A percentile compares a stretch with the other conserved stretches of the same genome.
Evolutionary conservation across 1,140 invertebrate genomes (phyloP).

Genomic region (Dysdera silvatica): DNA sequence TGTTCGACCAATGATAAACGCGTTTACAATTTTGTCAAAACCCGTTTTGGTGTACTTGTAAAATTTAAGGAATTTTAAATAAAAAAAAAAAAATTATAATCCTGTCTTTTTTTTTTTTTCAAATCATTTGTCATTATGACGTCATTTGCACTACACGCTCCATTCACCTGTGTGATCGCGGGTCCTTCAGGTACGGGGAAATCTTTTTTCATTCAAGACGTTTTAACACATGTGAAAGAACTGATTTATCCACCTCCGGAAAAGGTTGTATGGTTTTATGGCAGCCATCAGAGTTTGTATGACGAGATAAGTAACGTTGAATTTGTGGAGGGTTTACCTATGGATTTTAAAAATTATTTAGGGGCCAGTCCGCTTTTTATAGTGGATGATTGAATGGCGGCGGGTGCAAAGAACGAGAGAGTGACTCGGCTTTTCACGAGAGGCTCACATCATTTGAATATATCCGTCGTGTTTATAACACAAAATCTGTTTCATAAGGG

Average conservation of each 20-base stretch:
- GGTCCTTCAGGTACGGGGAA: background rate
- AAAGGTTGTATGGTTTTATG: background rate
- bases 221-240: background rate
- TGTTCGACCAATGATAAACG: no score
- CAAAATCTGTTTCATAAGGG: conserved; percentile 45
- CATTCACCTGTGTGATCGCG: background rate
- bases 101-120: no score
- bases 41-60: no score
- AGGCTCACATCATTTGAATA: conserved; percentile 41
- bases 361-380: conserved; percentile 33
- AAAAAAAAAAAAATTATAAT: no score
- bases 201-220: background rate
- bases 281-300: background rate
- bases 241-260: background rate
- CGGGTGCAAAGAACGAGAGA: conserved; percentile 35
- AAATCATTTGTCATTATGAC: no score
- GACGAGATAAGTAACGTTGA: background rate
- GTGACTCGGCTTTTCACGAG: conserved; percentile 44
- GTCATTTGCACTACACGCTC: background rate
- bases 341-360: background rate
- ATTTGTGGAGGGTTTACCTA: conserved; percentile 6
- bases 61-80: no score
- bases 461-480: conserved; percentile 43
- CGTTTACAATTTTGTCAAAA: no score
- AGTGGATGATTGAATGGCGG: conserved; percentile 44